These are phyloP conservation scores for Drosophila yakuba DNA, from an alignment of 1,140 invertebrate species.

Conservation along the genomic window DNA sequence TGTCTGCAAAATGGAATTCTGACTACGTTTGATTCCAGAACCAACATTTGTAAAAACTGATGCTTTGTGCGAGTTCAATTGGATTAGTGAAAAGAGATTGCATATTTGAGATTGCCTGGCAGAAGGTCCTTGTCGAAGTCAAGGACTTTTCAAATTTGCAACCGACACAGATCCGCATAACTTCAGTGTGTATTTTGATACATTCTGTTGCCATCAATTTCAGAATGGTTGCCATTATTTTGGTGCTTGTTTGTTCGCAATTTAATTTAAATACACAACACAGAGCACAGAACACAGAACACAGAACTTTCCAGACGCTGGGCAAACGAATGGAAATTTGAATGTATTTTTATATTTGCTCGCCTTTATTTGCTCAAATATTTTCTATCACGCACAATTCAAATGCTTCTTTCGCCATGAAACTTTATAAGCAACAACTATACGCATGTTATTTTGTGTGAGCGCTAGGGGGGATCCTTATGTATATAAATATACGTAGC, in stretches of 20 bases:
- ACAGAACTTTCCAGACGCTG: slow-evolving; percentile 42
- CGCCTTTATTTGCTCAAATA: slow-evolving; percentile 32
- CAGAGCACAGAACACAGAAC: slow-evolving; percentile 28
- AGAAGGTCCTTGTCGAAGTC: slow-evolving; percentile 8
- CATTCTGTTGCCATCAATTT: slow-evolving; percentile 27
- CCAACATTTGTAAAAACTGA: neutral
- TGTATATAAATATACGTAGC: slow-evolving; percentile 12
- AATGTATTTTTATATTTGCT: slow-evolving; percentile 31
- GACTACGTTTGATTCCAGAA: neutral
- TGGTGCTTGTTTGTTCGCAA: slow-evolving; percentile 42
- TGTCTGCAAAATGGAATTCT: neutral
- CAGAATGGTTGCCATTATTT: slow-evolving; percentile 40
- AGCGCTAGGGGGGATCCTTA: slow-evolving; percentile 8
- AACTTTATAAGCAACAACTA: slow-evolving; percentile 5
- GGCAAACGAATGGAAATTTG: slow-evolving; percentile 41
- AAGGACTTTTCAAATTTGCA: slow-evolving; percentile 24
- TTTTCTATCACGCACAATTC: slow-evolving; percentile 52
- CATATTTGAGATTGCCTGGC: slow-evolving; percentile 15
- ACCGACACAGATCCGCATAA: slow-evolving; percentile 18
- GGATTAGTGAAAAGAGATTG: slow-evolving; percentile 9
- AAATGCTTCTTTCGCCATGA: slow-evolving; percentile 26
- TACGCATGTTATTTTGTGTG: slow-evolving; percentile 1
- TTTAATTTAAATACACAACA: slow-evolving; percentile 50
- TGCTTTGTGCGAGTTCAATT: slow-evolving; percentile 1
- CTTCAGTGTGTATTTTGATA: slow-evolving; percentile 6